A percentile compares a stretch with the other conserved stretches of the same genome.
Conservation (phyloP, 2,888 invertebrate genomes). For the Ornithoptera priamus region DNA sequence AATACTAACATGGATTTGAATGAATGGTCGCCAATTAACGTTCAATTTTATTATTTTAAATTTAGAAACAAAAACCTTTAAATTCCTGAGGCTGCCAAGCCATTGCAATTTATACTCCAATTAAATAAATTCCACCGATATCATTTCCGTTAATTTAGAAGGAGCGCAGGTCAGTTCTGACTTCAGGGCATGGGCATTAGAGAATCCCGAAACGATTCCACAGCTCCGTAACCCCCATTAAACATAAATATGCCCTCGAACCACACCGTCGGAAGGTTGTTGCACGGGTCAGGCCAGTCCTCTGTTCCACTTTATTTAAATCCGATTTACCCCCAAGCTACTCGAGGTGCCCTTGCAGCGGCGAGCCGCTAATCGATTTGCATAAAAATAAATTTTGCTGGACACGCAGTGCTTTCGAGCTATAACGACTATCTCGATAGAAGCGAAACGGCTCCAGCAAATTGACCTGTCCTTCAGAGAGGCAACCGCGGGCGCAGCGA, state of each 20-base stretch:
- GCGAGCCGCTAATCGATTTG: slow-evolving; percentile 47
- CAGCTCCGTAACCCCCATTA: slow-evolving; percentile 69
- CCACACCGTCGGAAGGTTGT: slow-evolving; percentile 61
- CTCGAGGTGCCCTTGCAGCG: slow-evolving; percentile 45
- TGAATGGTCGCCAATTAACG: background rate
- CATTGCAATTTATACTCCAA: slow-evolving; percentile 72
- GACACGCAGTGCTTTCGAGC: slow-evolving; percentile 43
- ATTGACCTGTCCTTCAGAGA: slow-evolving; percentile 75
- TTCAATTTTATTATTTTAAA: background rate
- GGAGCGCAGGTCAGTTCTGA: slow-evolving; percentile 61
- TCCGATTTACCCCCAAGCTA: slow-evolving; percentile 49
- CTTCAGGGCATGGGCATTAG: slow-evolving; percentile 69
- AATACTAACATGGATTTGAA: background rate
- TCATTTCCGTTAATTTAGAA: slow-evolving; percentile 66
- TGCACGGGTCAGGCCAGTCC: slow-evolving; percentile 53
- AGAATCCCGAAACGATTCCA: slow-evolving; percentile 62
- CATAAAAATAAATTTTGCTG: slow-evolving; percentile 53
- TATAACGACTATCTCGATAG: slow-evolving; percentile 55
- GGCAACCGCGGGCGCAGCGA: slow-evolving; percentile 59
- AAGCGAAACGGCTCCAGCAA: slow-evolving; percentile 68
- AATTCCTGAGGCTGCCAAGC: slow-evolving; percentile 52
- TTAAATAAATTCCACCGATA: slow-evolving; percentile 78
- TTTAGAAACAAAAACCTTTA: slow-evolving; percentile 18
- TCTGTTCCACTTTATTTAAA: slow-evolving; percentile 55
- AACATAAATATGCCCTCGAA: slow-evolving; percentile 75